A percentile compares a stretch with the other conserved stretches of the same genome.
Evolutionary conservation across 2,797 vertebrate genomes (phyloP).

Genomic region (Botia kubotai): DNA sequence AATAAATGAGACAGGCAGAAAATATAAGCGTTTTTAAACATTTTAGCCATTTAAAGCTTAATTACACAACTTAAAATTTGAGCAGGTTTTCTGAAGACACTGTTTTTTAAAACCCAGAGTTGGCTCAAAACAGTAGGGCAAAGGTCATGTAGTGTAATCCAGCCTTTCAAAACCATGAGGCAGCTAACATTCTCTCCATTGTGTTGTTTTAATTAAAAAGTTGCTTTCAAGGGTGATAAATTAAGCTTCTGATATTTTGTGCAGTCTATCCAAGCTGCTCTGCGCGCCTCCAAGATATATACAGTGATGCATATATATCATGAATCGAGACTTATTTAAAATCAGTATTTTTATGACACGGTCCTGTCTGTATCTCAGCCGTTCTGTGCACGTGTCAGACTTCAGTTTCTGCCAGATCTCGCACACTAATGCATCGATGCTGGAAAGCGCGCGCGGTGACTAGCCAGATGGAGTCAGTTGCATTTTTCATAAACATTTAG

Average conservation of each 20-base stretch:
- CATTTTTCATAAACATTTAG: slow-evolving; percentile 39
- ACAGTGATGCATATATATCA: background rate
- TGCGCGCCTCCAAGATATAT: background rate
- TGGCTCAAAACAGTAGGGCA: too few species aligned
- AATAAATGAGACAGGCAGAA: slow-evolving; percentile 13
- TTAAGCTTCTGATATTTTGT: background rate
- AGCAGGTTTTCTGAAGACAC: too few species aligned
- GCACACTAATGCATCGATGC: background rate
- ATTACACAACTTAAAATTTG: too few species aligned
- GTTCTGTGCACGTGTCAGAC: background rate
- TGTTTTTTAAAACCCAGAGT: too few species aligned
- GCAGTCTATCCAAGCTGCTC: background rate
- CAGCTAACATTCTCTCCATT: too few species aligned
- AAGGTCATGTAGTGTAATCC: too few species aligned
- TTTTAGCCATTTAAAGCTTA: slow-evolving; percentile 8
- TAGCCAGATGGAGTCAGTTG: slow-evolving; percentile 1
- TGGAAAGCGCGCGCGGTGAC: background rate
- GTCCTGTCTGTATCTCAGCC: background rate
- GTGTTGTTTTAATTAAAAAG: background rate
- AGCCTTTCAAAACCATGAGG: too few species aligned
- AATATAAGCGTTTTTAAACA: slow-evolving; percentile 11
- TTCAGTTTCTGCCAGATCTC: background rate
- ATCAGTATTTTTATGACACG: background rate
- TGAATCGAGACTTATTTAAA: background rate
- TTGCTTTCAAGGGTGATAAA: background rate